Conservation (phyloP, 2,113 vertebrate genomes). For the Notarius quadriscutis region DNA sequence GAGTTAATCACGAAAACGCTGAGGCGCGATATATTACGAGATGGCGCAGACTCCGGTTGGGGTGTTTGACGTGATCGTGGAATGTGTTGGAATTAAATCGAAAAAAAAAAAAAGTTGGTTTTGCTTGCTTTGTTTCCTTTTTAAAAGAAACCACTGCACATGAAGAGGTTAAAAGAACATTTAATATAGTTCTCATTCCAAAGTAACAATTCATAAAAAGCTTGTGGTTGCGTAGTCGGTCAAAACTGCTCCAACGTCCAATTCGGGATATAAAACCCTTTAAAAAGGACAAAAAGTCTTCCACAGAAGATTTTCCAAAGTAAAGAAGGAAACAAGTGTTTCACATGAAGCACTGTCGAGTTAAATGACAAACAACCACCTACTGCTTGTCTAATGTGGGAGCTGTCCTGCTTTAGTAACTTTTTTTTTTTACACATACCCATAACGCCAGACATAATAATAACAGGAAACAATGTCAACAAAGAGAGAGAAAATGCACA, state of each 20-base stretch:
- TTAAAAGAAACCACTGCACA: conserved; percentile 8
- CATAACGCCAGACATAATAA: conserved; percentile 52
- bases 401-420: conserved; percentile 27
- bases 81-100: background rate
- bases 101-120: background rate
- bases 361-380: conserved; percentile 36
- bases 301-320: conserved; percentile 19
- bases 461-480: conserved; percentile 54
- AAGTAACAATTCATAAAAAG: conserved; percentile 27
- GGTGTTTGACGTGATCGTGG: background rate
- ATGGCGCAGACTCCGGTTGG: background rate
- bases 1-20: background rate
- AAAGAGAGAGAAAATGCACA: conserved; percentile 50
- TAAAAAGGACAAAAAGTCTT: background rate
- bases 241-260: conserved; percentile 1
- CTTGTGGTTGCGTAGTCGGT: conserved; percentile 24
- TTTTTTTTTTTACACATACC: conserved; percentile 19
- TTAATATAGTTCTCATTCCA: conserved; percentile 19
- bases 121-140: background rate
- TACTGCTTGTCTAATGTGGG: conserved; percentile 27
- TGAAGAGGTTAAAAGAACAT: conserved; percentile 10
- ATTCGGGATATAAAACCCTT: conserved; percentile 2
- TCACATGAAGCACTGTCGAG: conserved; percentile 18
- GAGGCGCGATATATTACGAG: conserved; percentile 3
- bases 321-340: conserved; percentile 17